These are phyloP conservation scores for Ornithorhynchus anatinus DNA, from an alignment of 2,113 vertebrate species.

Conservation along the genomic window DNA sequence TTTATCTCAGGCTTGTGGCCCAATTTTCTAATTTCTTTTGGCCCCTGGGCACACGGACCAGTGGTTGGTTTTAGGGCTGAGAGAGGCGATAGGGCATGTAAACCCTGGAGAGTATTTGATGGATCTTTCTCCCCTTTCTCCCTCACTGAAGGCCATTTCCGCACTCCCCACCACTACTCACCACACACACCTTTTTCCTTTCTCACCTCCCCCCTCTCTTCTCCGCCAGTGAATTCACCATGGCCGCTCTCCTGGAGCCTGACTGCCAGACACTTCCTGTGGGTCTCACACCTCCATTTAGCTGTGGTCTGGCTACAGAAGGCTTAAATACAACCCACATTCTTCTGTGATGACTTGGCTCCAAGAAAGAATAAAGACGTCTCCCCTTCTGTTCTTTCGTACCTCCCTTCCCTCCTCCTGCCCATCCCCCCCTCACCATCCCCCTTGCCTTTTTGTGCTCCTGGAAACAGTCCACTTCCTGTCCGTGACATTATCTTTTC, in stretches of 20 bases:
- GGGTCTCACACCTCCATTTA: background rate
- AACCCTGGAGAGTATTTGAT: too few species aligned
- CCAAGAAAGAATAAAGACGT: constrained; percentile 57
- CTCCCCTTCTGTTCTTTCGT: constrained; percentile 36
- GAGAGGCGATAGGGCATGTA: too few species aligned
- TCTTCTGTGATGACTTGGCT: constrained; percentile 65
- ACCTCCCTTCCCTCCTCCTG: background rate
- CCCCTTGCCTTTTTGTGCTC: constrained; percentile 66
- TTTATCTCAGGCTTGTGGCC: too few species aligned
- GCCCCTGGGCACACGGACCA: too few species aligned
- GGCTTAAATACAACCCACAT: constrained; percentile 56
- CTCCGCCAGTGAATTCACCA: background rate
- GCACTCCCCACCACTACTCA: background rate
- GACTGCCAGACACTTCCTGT: background rate
- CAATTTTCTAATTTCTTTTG: too few species aligned
- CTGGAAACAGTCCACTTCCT: constrained; percentile 69
- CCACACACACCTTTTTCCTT: too few species aligned
- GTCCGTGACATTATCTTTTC: constrained; percentile 67
- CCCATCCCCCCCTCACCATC: background rate
- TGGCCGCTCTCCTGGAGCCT: background rate
- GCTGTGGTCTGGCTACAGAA: background rate
- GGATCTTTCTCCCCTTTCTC: too few species aligned
- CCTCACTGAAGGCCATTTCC: background rate
- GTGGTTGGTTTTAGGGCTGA: too few species aligned
- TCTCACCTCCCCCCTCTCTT: background rate